phyloP scores from a whole-genome alignment of 30 jellyfish, hydroid and myxozoan genomes.

The Aurelia aurita complex sp. Pacific region DNA sequence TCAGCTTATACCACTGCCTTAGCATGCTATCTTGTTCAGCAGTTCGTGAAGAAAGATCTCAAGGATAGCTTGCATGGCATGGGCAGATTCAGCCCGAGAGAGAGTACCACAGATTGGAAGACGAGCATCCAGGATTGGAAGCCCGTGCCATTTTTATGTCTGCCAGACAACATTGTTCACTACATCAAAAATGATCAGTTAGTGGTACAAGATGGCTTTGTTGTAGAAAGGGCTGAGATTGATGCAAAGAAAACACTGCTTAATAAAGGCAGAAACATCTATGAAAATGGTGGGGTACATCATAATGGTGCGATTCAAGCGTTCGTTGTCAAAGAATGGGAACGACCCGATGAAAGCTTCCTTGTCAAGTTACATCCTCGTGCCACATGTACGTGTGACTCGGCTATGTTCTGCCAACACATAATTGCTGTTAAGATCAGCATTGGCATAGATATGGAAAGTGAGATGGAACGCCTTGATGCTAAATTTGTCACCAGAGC shows the following conservation, averaged over 20 bases:
- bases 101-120: conserved; percentile 60
- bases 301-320: conserved; percentile 61
- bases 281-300: conserved; percentile 67
- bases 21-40: conserved; percentile 79
- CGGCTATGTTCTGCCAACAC: conserved; percentile 81
- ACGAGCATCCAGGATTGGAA: conserved; percentile 46
- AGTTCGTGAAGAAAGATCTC: conserved; percentile 70
- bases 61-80: conserved; percentile 58
- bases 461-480: conserved; percentile 72
- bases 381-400: conserved; percentile 84
- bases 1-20: conserved; percentile 62
- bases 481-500: conserved; percentile 64
- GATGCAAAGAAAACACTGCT: conserved; percentile 60
- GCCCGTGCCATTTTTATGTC: conserved; percentile 70
- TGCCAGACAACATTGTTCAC: conserved; percentile 77
- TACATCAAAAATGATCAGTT: conserved; percentile 73
- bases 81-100: conserved; percentile 73
- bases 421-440: conserved; percentile 91
- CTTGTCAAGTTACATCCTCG: conserved; percentile 82
- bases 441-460: conserved; percentile 85
- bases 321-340: conserved; percentile 61
- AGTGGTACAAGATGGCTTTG: conserved; percentile 65
- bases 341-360: conserved; percentile 37
- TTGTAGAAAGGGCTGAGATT: conserved; percentile 62
- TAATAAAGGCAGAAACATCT: conserved; percentile 49